phyloP scores from a whole-genome alignment of 2,113 vertebrate genomes.

The Spizaetus ornatus region DNA sequence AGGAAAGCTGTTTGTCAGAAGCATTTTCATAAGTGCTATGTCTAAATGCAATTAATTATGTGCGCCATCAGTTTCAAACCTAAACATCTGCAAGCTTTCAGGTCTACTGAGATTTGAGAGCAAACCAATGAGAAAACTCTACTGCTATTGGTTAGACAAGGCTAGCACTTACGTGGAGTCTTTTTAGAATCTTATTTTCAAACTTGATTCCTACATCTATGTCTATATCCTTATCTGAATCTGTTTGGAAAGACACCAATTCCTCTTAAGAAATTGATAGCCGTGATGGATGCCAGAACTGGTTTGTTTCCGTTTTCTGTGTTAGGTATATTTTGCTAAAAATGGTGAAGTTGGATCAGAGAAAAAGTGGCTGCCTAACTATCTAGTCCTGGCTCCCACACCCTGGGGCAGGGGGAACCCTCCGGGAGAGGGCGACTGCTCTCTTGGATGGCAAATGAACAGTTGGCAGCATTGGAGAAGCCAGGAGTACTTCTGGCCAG shows the following conservation, averaged over 20 bases:
- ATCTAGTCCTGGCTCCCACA: neutral
- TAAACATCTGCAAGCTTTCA: neutral
- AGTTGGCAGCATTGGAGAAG: neutral
- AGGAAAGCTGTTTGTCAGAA: neutral
- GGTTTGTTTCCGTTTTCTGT: neutral
- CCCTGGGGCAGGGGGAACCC: neutral
- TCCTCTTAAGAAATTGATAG: neutral
- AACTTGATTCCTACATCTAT: neutral
- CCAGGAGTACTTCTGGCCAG: neutral
- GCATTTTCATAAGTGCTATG: neutral
- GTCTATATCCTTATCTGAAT: neutral
- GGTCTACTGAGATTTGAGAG: rapidly evolving
- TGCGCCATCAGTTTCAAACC: neutral
- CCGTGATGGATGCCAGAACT: neutral
- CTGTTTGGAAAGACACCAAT: neutral
- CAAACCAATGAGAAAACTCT: neutral
- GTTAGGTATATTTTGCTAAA: neutral
- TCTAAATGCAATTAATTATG: neutral
- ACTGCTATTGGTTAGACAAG: neutral
- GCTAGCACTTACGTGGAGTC: neutral
- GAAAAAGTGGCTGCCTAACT: neutral
- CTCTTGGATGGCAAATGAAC: neutral
- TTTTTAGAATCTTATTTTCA: neutral
- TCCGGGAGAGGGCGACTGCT: neutral
- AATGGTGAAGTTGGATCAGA: neutral